Evolutionary conservation across 2,888 invertebrate species (phyloP).

Genomic region (Yponomeuta sedellus): DNA sequence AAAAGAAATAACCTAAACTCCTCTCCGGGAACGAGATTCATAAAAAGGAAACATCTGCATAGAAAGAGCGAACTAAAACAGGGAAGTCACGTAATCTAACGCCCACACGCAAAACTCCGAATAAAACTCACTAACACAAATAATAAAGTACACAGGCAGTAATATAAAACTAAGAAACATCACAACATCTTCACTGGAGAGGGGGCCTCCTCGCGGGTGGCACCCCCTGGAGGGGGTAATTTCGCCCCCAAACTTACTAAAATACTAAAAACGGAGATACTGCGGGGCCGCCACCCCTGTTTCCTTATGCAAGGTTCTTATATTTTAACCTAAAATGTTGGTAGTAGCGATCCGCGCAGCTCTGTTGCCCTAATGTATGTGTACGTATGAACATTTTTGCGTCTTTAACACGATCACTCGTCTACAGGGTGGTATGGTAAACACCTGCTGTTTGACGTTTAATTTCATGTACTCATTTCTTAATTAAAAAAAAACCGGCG

Average conservation of each 20-base stretch:
- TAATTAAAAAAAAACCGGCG: too few relatives aligned
- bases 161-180: conserved; percentile 78
- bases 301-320: conserved; percentile 76
- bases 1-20: conserved; percentile 18
- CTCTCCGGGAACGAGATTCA: conserved; percentile 19
- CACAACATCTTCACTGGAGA: conserved; percentile 63
- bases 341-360: conserved; percentile 30
- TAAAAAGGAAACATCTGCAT: conserved; percentile 22
- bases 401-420: conserved; percentile 12
- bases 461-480: too few relatives aligned
- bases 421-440: conserved; percentile 5
- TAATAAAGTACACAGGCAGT: conserved; percentile 71
- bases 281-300: conserved; percentile 56
- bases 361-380: conserved; percentile 22
- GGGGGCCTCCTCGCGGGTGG: conserved; percentile 25
- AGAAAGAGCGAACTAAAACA: conserved; percentile 15
- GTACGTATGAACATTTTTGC: conserved; percentile 14
- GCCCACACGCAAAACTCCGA: conserved; percentile 33
- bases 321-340: conserved; percentile 69
- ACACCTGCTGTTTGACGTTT: too few relatives aligned
- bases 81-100: conserved; percentile 34
- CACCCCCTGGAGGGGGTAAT: conserved; percentile 52
- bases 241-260: conserved; percentile 73
- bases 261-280: conserved; percentile 77
- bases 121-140: conserved; percentile 64